phyloP scores from a whole-genome alignment of 2,888 invertebrate species.

The Gonocerus acuteangulatus region DNA sequence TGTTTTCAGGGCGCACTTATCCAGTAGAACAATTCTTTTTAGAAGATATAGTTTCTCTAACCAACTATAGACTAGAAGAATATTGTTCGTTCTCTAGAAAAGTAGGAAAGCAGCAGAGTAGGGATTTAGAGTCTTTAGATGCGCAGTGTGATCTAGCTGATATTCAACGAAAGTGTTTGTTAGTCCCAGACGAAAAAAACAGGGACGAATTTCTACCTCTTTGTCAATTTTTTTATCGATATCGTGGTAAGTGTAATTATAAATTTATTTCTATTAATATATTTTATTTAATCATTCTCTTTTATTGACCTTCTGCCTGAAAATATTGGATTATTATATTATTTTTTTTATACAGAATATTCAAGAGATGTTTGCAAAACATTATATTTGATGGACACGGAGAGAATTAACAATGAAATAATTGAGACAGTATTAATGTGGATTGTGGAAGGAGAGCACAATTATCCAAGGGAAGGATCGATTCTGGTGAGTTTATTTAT shows the following conservation, averaged over 20 bases:
- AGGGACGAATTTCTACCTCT: slow-evolving; percentile 65
- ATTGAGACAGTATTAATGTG: slow-evolving; percentile 63
- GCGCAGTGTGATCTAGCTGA: slow-evolving; percentile 45
- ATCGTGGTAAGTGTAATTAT: slow-evolving; percentile 52
- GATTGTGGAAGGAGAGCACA: slow-evolving; percentile 62
- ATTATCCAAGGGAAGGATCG: slow-evolving; percentile 62
- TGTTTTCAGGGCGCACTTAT: slow-evolving; percentile 57
- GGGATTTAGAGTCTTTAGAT: slow-evolving; percentile 57
- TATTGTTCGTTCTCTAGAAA: slow-evolving; percentile 57
- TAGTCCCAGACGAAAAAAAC: slow-evolving; percentile 54
- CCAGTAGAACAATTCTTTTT: slow-evolving; percentile 74
- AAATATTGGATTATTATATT: background rate
- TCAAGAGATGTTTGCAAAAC: slow-evolving; percentile 51
- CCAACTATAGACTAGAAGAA: slow-evolving; percentile 54
- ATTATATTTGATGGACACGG: slow-evolving; percentile 66
- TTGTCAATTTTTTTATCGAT: slow-evolving; percentile 59
- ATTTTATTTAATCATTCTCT: no score
- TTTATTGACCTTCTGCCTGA: background rate
- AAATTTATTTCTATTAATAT: slow-evolving; percentile 1
- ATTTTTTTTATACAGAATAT: slow-evolving; percentile 2
- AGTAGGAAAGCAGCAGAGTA: slow-evolving; percentile 43
- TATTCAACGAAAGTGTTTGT: slow-evolving; percentile 41
- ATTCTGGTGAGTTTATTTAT: slow-evolving; percentile 49
- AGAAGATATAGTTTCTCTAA: slow-evolving; percentile 68
- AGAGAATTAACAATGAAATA: slow-evolving; percentile 69